Conservation (phyloP, 1,140 invertebrate species). For the Drosophila kanapiae region DNA sequence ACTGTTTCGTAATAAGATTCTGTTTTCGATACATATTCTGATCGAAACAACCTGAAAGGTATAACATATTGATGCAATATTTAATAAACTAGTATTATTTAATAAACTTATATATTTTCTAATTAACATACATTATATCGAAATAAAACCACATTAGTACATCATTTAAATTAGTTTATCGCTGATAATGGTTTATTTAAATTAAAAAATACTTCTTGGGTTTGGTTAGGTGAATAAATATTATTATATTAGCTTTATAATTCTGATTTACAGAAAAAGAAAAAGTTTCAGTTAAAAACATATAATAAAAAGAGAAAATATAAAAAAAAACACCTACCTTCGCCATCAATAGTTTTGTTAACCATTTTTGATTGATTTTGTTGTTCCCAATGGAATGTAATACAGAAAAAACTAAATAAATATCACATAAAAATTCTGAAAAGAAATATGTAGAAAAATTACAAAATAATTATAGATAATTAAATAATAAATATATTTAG, state of each 20-base stretch:
- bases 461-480: background rate
- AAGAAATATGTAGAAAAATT: background rate
- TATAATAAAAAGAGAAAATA: background rate
- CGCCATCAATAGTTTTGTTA: background rate
- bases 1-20: background rate
- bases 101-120: background rate
- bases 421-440: conserved; percentile 1
- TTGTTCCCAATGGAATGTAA: background rate
- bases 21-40: background rate
- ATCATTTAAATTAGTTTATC: background rate
- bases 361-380: background rate
- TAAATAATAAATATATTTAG: background rate
- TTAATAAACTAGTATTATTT: background rate
- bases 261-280: too few relatives aligned
- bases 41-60: background rate
- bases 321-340: conserved; percentile 6
- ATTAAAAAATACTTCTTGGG: background rate
- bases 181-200: background rate
- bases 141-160: background rate
- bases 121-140: background rate
- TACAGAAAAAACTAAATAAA: too few relatives aligned
- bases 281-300: background rate
- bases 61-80: background rate
- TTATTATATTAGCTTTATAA: too few relatives aligned
- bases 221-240: too few relatives aligned